These are phyloP conservation scores for Ylistrum balloti DNA, from an alignment of 1,140 invertebrate species.

Conservation along the genomic window DNA sequence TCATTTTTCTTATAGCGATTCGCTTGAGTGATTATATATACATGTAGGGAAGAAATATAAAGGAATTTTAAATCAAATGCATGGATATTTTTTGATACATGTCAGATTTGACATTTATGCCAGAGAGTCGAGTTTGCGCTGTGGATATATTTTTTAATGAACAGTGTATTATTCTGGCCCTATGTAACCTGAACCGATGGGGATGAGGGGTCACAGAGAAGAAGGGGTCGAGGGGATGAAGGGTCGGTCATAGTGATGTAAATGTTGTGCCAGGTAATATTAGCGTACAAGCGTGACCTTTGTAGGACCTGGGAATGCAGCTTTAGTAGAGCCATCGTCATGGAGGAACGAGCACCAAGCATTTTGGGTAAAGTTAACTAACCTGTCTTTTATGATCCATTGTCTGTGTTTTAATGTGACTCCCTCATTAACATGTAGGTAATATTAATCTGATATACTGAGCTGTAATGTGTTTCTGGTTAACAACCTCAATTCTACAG, in stretches of 20 bases:
- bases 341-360: neutral
- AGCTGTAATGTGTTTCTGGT: neutral
- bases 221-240: constrained; percentile 29
- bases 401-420: neutral
- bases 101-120: constrained; percentile 7
- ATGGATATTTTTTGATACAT: neutral
- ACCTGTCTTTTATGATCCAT: neutral
- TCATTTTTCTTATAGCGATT: neutral
- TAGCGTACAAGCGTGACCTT: neutral
- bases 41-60: neutral
- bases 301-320: neutral
- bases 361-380: neutral
- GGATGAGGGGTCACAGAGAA: neutral
- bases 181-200: neutral
- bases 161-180: neutral
- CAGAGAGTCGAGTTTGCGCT: neutral
- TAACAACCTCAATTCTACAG: too few species aligned
- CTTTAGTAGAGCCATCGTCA: neutral
- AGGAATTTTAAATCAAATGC: constrained; percentile 1
- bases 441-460: neutral
- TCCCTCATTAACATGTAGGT: neutral
- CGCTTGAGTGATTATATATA: neutral
- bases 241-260: constrained; percentile 17
- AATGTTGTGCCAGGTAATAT: constrained; percentile 9
- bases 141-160: neutral